Evolutionary conservation across 2,797 vertebrate species (phyloP).

Genomic region (Cyprinodon diabolis): DNA sequence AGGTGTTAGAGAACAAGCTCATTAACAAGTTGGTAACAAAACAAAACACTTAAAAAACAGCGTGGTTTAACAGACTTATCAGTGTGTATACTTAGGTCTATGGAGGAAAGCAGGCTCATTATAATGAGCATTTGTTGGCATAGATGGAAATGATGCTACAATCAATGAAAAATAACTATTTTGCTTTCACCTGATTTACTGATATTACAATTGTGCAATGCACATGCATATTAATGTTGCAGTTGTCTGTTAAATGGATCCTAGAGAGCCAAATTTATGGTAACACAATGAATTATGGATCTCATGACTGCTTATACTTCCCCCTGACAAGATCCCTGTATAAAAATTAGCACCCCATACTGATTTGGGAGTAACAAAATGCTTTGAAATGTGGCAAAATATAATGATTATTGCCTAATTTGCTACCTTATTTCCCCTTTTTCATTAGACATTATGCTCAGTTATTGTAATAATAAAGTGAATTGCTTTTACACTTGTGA

Average conservation of each 20-base stretch:
- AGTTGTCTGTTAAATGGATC: constrained; percentile 21
- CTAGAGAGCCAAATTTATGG: constrained; percentile 52
- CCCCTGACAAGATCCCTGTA: constrained; percentile 40
- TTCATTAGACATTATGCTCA: constrained; percentile 19
- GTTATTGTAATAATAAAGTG: constrained; percentile 30
- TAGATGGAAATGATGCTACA: constrained; percentile 11
- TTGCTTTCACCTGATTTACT: constrained; percentile 17
- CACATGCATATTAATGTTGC: constrained; percentile 12
- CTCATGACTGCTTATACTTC: constrained; percentile 33
- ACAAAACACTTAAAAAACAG: background rate
- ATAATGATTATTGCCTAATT: constrained; percentile 44
- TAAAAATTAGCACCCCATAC: constrained; percentile 72
- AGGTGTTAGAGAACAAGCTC: constrained; percentile 15
- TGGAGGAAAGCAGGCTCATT: constrained; percentile 10
- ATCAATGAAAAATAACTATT: constrained; percentile 22
- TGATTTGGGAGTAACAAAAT: constrained; percentile 61
- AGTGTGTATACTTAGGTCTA: constrained; percentile 8
- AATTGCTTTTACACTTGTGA: constrained; percentile 2
- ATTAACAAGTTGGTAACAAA: constrained; percentile 27
- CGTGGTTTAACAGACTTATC: constrained; percentile 19
- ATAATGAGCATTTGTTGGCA: constrained; percentile 23
- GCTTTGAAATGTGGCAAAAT: constrained; percentile 46
- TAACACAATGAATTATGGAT: constrained; percentile 61
- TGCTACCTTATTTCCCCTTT: constrained; percentile 33
- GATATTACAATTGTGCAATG: constrained; percentile 1